phyloP scores from a whole-genome alignment of 2,797 vertebrate species.

The Acipenser oxyrinchus region DNA sequence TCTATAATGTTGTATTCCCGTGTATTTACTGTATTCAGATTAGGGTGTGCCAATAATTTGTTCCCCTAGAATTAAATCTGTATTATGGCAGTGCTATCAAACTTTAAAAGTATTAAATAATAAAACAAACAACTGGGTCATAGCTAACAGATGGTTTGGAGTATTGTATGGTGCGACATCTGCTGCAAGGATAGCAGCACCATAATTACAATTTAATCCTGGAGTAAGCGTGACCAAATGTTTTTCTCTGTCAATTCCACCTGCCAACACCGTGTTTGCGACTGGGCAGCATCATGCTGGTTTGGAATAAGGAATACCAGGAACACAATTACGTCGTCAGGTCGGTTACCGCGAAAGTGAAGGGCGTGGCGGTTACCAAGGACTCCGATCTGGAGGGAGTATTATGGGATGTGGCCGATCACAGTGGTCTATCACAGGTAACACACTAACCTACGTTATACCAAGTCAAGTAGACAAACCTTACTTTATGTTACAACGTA shows the following conservation, averaged over 20 bases:
- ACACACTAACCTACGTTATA: slow-evolving; percentile 4
- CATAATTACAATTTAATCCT: neutral
- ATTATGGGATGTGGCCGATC: slow-evolving; percentile 70
- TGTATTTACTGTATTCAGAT: too few species aligned
- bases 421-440: slow-evolving; percentile 63
- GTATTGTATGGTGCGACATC: too few species aligned
- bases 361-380: slow-evolving; percentile 54
- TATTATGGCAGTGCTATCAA: too few species aligned
- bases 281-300: slow-evolving; percentile 31
- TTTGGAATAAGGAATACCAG: slow-evolving; percentile 63
- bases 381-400: slow-evolving; percentile 32
- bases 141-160: too few species aligned
- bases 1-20: too few species aligned
- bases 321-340: slow-evolving; percentile 67
- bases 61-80: too few species aligned
- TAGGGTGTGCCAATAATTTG: too few species aligned
- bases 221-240: too few species aligned
- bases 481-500: too few species aligned
- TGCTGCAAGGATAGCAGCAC: neutral
- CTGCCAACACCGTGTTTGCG: slow-evolving; percentile 27
- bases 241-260: neutral
- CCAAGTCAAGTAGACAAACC: too few species aligned
- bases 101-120: too few species aligned
- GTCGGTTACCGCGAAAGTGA: slow-evolving; percentile 69
- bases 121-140: too few species aligned